Evolutionary conservation across 1,140 invertebrate genomes (phyloP).

Genomic region (Teleogryllus occipitalis): DNA sequence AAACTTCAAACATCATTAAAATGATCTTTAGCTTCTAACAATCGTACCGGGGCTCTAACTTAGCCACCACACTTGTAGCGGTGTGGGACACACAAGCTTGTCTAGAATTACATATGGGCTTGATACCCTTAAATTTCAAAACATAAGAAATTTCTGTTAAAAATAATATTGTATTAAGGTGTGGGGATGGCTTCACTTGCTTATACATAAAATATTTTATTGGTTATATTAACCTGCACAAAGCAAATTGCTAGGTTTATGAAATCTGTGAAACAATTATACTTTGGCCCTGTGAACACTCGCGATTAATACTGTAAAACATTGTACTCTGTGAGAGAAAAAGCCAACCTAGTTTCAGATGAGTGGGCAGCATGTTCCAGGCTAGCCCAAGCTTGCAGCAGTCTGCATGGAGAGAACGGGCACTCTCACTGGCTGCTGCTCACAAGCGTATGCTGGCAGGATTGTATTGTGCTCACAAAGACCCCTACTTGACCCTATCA

Average conservation of each 20-base stretch:
- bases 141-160: neutral
- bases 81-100: neutral
- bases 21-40: conserved; percentile 1
- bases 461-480: neutral
- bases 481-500: neutral
- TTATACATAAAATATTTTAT: neutral
- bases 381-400: neutral
- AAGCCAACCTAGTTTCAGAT: neutral
- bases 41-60: neutral
- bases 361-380: neutral
- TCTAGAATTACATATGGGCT: neutral
- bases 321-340: neutral
- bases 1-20: conserved; percentile 1
- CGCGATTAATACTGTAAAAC: neutral
- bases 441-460: neutral
- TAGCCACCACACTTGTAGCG: neutral
- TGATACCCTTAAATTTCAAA: conserved; percentile 1
- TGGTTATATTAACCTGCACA: neutral
- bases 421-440: neutral
- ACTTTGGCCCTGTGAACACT: neutral
- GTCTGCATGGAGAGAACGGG: neutral
- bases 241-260: neutral
- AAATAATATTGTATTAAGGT: neutral
- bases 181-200: neutral
- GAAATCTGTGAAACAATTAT: neutral